These are phyloP conservation scores for Hylaeus anthracinus DNA, from an alignment of 1,140 invertebrate genomes.

Conservation along the genomic window DNA sequence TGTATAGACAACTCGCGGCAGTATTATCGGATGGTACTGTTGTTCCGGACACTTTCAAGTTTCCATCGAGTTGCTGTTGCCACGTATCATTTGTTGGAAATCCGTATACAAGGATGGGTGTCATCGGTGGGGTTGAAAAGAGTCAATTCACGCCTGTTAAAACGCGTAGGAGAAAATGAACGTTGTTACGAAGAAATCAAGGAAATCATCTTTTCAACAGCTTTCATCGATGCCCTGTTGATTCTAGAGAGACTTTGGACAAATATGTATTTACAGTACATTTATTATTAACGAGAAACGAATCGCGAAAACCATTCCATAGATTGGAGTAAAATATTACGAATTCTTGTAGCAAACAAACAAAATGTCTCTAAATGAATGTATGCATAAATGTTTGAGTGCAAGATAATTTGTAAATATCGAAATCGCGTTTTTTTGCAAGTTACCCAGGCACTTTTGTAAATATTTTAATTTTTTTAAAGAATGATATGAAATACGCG, in stretches of 20 bases:
- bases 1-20: slow-evolving; percentile 82
- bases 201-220: background rate
- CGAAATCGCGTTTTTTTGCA: background rate
- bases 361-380: background rate
- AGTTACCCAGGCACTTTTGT: background rate
- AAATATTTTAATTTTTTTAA: background rate
- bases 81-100: slow-evolving; percentile 77
- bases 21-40: slow-evolving; percentile 79
- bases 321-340: background rate
- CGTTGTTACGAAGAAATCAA: background rate
- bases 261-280: slow-evolving; percentile 13
- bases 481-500: background rate
- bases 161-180: slow-evolving; percentile 15
- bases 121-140: background rate
- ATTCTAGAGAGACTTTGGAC: background rate
- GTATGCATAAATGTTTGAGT: background rate
- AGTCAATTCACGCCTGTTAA: background rate
- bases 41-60: slow-evolving; percentile 80
- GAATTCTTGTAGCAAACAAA: too few relatives aligned
- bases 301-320: background rate
- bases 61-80: slow-evolving; percentile 86
- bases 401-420: background rate
- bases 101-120: background rate
- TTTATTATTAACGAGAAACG: background rate
- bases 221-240: background rate